Conservation (phyloP, 2,888 invertebrate genomes). For the Dolichomitus sp. region DNA sequence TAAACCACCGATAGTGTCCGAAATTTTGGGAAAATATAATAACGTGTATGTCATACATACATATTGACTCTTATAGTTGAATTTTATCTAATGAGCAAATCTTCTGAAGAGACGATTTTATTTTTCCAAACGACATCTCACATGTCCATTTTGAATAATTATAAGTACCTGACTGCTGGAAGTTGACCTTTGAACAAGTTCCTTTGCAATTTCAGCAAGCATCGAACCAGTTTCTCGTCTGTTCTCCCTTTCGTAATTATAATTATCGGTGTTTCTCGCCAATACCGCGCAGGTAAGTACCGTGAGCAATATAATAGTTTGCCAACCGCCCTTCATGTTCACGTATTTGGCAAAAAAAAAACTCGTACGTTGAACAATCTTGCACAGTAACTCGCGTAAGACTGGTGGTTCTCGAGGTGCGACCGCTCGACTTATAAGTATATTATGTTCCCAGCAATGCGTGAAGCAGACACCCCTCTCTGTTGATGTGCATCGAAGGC, state of each 20-base stretch:
- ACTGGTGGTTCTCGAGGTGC: slow-evolving; percentile 48
- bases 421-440: slow-evolving; percentile 63
- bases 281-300: slow-evolving; percentile 67
- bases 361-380: not conserved
- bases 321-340: slow-evolving; percentile 60
- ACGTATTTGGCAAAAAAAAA: not conserved
- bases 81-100: not conserved
- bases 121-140: not conserved
- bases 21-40: not conserved
- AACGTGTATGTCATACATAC: slow-evolving; percentile 1
- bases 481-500: slow-evolving; percentile 59
- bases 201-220: slow-evolving; percentile 89
- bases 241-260: slow-evolving; percentile 64
- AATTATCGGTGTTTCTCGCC: slow-evolving; percentile 68
- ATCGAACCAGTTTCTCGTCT: slow-evolving; percentile 85
- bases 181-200: slow-evolving; percentile 90
- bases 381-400: slow-evolving; percentile 41
- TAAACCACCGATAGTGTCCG: not conserved
- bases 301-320: slow-evolving; percentile 58
- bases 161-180: slow-evolving; percentile 89
- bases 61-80: not conserved
- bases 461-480: slow-evolving; percentile 45
- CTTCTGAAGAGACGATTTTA: not conserved
- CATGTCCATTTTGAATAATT: not conserved
- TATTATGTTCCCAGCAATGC: slow-evolving; percentile 48